Base-by-base conservation (phyloP, 2,797 vertebrate genomes). In the Ceryle rudis region DNA sequence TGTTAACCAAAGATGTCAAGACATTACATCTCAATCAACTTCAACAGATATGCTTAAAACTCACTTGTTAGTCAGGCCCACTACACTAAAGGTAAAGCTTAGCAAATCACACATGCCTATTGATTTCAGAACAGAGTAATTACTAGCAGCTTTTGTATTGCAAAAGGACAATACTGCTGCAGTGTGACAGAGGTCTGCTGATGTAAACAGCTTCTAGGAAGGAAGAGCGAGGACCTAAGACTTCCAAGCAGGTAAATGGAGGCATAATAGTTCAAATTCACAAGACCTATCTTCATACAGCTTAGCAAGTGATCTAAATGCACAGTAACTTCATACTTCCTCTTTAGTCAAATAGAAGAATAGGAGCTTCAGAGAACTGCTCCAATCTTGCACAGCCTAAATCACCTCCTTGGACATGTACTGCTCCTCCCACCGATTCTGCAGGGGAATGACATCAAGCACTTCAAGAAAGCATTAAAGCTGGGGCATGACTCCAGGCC, bases 1-100 rank as follows among this genome's bases (percentile, higher is more conserved):
- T 80, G 69, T 71, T 93, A 97, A 96, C 86, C 86, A 77, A 64
- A 81, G 66, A 39, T 28, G 42, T 65, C 81, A 70, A 89, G 77
- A 65, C 29, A 67, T 58, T 82, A 75, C 54, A 69, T 31, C 73
- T 77, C 58, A 29, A 60, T 69, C 79, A 86, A 2, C 78, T 86
- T 82, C 74, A 91, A 86, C 35, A 90, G 80, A 74, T 65, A 49
- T 20, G 82, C 62, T 80, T 87, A 73, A 89, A 89, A 67, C 66
- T 47, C 35, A 28, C 3, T 37, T 13, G 71, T 42, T 94, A 86
- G 96, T 91, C 60, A 78, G 71, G 61, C 55, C 55, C 60, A 64
- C 94, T 51, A 6, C 52, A 39, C 81, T 64, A 28, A 89, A 81
- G 37, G 46, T 26, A 94, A 87, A 15, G 51, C 47, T 64, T 84